Evolutionary conservation across 1,140 invertebrate species (phyloP).

Genomic region (fruit fly (Drosophila melanogaster)): DNA sequence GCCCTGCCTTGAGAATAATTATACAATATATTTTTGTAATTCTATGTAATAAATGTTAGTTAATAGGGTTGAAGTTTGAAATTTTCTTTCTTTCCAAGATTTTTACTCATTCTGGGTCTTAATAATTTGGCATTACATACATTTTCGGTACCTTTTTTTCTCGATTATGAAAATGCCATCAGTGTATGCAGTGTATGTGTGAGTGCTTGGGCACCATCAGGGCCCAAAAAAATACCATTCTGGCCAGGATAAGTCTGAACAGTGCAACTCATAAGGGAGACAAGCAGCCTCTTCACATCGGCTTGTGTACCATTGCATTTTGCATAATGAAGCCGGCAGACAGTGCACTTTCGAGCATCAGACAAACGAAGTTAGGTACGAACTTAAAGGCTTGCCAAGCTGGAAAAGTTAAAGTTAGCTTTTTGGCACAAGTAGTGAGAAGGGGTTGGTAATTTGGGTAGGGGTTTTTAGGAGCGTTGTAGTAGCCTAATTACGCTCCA

Average conservation of each 20-base stretch:
- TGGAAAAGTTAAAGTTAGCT: conserved; percentile 47
- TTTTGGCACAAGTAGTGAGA: neutral
- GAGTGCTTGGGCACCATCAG: conserved; percentile 8
- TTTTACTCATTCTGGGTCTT: too few species aligned
- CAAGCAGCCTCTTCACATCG: conserved; percentile 15
- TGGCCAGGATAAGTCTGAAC: conserved; percentile 6
- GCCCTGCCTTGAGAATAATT: too few species aligned
- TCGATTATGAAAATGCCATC: conserved; percentile 13
- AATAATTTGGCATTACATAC: too few species aligned
- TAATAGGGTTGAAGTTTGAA: too few species aligned
- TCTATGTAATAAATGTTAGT: too few species aligned
- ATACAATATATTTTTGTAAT: too few species aligned
- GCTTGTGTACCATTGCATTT: conserved; percentile 48
- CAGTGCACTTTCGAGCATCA: conserved; percentile 54
- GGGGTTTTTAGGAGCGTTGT: conserved; percentile 3
- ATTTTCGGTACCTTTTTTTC: neutral
- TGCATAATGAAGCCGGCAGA: conserved; percentile 75
- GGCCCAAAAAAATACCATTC: conserved; percentile 5
- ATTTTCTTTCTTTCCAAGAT: too few species aligned
- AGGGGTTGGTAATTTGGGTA: too few species aligned
- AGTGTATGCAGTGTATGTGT: conserved; percentile 3
- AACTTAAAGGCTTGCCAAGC: conserved; percentile 53
- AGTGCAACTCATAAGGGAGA: conserved; percentile 43
- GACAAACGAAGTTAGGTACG: conserved; percentile 66
- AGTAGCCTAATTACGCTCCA: conserved; percentile 37